Base-by-base conservation (phyloP, 2,797 vertebrate genomes). In the Macroramphosus scolopax region DNA sequence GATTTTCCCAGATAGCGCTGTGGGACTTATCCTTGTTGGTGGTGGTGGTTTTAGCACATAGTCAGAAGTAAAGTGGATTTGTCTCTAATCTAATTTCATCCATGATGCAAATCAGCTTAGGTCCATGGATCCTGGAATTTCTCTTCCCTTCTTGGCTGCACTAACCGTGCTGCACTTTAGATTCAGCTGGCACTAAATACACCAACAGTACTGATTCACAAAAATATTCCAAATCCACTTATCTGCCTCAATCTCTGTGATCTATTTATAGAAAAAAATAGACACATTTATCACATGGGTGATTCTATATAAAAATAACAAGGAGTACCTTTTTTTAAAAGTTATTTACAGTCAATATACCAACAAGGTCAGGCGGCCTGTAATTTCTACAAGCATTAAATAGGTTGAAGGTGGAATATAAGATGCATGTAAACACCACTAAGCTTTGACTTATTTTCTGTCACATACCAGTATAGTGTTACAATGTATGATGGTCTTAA, bases 11-110 rank as follows among this genome's bases (percentile, higher is more conserved):
- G 6, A 25, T 17, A 68, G 53, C 50, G 15, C 20, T 42, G 33
- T 30, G 35, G 22, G 46, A 55, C 44, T 61, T 71, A 51, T 68
- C 52, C 43, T 24, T 30, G 33, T 46, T 66, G 62, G 58, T 57
- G 39, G 31, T n/a, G n/a, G n/a, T n/a, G 51, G 57, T 24, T 77
- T 76, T 60, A 57, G 46, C 57, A 64, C 61, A 79, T 38, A 29
- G 63, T 60, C 60, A 46, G 73, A 45, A 73, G 70, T 75, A 87
- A 85, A 87, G 71, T 83, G 74, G 79, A 86, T 91, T 87, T 78
- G 61, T 46, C 69, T 69, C 58, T 85, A 88, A 89, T 89, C 77
- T 80, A 81, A 88, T 90, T 89, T 82, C 55, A 79, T 66, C 58
- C 67, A 10, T 68, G 74, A 87, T 86, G 74, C 75, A 83, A 83